Base-by-base conservation (phyloP, 2,888 invertebrate genomes). In the Smittia sp. region DNA sequence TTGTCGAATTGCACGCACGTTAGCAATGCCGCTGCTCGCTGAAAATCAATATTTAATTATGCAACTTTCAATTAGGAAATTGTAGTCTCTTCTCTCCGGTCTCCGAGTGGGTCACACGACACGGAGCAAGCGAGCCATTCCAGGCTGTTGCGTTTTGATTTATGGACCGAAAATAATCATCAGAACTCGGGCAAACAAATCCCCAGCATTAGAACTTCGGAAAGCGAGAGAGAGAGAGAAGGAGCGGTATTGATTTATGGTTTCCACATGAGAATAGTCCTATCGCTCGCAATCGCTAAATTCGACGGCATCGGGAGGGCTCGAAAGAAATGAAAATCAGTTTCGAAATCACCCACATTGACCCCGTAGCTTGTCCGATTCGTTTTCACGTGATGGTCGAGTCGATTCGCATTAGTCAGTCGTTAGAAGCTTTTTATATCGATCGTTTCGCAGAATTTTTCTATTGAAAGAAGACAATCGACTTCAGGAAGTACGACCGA, bases 11-110 rank as follows among this genome's bases (percentile, higher is more conserved):
- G n/a, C 11, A 46, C 11, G 15, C 46, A 38, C 11, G 46, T 13
- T n/a, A 46, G 15, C 46, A 46, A 58, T 7, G 1, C 22, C 22
- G n/a, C 20, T 58, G 18, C 20, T 20, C 22, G 22, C 6, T 11
- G 22, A 67, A 67, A 67, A 67, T 67, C 67, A 67, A 67, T 67
- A 67, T 67, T 67, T 67, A 67, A 67, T 67, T 67, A 67, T 67
- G 67, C 46, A 46, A 66, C 41, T 67, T 67, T 67, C 67, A 67
- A 67, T 67, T 67, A 67, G n/a, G 67, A 41, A 67, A 67, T 66
- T 66, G 41, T 24, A 41, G 63, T 27, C 54, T 3, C 11, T 13
- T 11, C 6, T 62, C 3, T 24, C 18, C 15, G 62, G 9, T 24
- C 20, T 58, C 20, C 20, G 58, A 20, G 20, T 20, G 58, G 22